Evolutionary conservation across 2,888 invertebrate species (phyloP).

Genomic region (Tenodera sinensis): DNA sequence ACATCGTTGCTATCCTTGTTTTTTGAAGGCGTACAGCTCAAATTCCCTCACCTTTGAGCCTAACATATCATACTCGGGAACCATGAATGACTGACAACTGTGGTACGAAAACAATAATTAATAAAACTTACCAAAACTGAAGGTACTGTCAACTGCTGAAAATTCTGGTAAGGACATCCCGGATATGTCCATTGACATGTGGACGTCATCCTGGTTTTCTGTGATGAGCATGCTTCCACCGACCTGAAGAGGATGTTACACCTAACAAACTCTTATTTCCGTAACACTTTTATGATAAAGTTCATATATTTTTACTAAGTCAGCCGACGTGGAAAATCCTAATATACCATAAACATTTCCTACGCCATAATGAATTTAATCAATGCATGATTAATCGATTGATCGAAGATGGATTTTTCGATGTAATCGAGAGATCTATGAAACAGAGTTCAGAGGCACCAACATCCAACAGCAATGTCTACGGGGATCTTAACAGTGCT

Average conservation of each 20-base stretch:
- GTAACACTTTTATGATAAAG: background rate
- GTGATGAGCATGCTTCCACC: conserved; percentile 12
- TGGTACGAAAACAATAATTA: background rate
- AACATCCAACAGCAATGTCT: too few species aligned
- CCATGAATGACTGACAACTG: background rate
- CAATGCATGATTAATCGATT: background rate
- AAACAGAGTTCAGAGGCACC: too few species aligned
- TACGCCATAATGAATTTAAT: background rate
- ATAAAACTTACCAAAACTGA: conserved; percentile 20
- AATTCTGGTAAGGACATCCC: conserved; percentile 19
- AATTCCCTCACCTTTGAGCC: background rate
- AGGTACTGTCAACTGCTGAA: conserved; percentile 6
- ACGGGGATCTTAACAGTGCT: too few species aligned
- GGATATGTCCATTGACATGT: conserved; percentile 8
- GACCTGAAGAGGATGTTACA: background rate
- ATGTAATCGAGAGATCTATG: background rate
- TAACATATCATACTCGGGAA: too few species aligned
- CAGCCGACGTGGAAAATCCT: background rate
- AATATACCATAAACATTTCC: background rate
- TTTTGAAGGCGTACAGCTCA: background rate
- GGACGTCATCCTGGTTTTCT: background rate
- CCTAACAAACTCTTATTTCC: background rate
- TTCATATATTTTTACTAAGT: background rate
- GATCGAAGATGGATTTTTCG: background rate
- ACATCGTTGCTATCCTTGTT: background rate